Evolutionary conservation across 2,113 vertebrate species (phyloP).

Genomic region (Delphinus delphis): DNA sequence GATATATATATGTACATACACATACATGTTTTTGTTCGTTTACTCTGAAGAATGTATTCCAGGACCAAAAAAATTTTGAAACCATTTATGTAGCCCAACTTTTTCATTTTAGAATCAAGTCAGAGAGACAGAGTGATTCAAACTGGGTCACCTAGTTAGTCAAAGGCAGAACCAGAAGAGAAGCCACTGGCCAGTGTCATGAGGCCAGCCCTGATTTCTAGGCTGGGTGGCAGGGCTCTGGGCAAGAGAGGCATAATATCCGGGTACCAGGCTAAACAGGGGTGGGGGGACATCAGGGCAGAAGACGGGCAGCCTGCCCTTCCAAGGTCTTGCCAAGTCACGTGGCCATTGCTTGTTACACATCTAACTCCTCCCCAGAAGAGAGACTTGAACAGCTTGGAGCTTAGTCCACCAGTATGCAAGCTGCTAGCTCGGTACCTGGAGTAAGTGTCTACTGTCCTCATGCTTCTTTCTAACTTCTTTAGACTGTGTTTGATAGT

Average conservation of each 20-base stretch:
- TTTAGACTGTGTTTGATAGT: conserved; percentile 71
- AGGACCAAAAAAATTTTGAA: not conserved
- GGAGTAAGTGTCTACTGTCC: conserved; percentile 56
- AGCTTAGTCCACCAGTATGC: accelerated
- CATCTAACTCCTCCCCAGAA: not conserved
- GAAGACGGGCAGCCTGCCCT: not conserved
- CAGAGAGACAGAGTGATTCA: not conserved
- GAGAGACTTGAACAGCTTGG: accelerated
- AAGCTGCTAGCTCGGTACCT: conserved; percentile 68
- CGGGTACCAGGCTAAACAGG: not conserved
- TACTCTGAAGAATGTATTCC: not conserved
- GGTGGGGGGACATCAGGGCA: accelerated
- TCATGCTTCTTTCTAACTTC: conserved; percentile 65
- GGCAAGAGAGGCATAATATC: not conserved
- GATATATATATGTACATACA: not conserved
- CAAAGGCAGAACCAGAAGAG: not conserved
- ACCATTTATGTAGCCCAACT: not conserved
- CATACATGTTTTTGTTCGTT: not conserved
- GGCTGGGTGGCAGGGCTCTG: not conserved
- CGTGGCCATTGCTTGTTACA: not conserved
- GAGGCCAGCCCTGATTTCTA: not conserved
- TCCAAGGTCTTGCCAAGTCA: not conserved
- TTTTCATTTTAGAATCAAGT: not conserved
- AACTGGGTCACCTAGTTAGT: not conserved
- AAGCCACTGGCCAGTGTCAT: not conserved